Conservation (phyloP, 2,888 invertebrate species). For the Philonicus albiceps region DNA sequence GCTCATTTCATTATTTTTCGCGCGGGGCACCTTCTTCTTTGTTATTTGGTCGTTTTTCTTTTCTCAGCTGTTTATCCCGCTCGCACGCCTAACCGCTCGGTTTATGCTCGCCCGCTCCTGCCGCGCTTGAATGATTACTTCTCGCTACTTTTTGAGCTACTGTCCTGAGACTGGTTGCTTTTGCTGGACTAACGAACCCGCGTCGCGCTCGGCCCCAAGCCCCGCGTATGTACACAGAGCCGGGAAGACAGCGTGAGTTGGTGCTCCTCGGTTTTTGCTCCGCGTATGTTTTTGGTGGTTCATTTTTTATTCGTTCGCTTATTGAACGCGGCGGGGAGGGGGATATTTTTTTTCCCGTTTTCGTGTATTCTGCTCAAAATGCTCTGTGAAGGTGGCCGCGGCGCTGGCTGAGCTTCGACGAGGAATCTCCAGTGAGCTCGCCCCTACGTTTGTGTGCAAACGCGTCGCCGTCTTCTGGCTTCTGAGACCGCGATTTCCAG, state of each 20-base stretch:
- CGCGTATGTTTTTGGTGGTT: not conserved
- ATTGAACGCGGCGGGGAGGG: not conserved
- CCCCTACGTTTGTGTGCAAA: not conserved
- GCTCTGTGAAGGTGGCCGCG: conserved; percentile 10
- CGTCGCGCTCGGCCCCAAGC: not conserved
- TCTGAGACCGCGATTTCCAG: conserved; percentile 11
- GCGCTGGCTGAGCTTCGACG: conserved; percentile 16
- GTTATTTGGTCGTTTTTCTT: not conserved
- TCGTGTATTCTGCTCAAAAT: not conserved
- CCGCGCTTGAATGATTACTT: conserved; percentile 20
- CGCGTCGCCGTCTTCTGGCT: conserved; percentile 2
- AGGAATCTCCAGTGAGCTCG: conserved; percentile 5
- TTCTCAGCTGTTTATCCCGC: not conserved
- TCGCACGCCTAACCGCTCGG: not conserved
- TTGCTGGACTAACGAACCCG: not conserved
- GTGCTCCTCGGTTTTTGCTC: not conserved
- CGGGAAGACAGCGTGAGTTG: not conserved
- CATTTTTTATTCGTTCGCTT: conserved; percentile 7
- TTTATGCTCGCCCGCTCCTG: not conserved
- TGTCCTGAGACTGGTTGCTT: conserved; percentile 33
- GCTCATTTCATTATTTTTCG: conserved; percentile 35
- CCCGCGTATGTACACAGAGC: not conserved
- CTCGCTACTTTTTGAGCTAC: conserved; percentile 35
- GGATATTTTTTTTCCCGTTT: conserved; percentile 12
- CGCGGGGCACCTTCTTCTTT: not conserved